Percentiles rank a stretch among this genome's conserved stretches.
phyloP scores from a whole-genome alignment of 2,888 invertebrate genomes.

The Machimus atricapillus region DNA sequence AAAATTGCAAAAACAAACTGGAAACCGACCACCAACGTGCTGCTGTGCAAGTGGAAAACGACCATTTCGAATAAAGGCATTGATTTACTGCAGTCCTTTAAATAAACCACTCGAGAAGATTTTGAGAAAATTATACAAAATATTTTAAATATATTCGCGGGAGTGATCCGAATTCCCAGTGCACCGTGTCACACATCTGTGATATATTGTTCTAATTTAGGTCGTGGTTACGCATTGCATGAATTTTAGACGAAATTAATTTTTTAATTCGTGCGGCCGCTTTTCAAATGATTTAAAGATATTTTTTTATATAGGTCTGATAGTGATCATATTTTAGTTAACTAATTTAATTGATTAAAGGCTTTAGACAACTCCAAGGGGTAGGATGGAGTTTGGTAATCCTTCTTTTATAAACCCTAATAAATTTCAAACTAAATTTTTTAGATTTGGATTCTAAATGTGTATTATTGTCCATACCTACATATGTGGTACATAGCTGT shows the following conservation, averaged over 20 bases:
- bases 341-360: background rate
- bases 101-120: constrained; percentile 16
- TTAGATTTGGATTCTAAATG: too few relatives aligned
- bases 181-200: background rate
- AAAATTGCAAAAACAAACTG: background rate
- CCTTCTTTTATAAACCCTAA: too few relatives aligned
- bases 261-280: background rate
- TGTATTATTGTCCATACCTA: too few relatives aligned
- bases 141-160: background rate
- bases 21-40: constrained; percentile 5
- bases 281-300: background rate
- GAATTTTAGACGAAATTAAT: background rate
- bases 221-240: background rate
- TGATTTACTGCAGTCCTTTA: constrained; percentile 33
- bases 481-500: too few relatives aligned
- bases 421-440: too few relatives aligned
- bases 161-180: background rate
- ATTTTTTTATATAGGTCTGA: background rate
- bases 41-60: background rate
- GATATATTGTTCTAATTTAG: background rate
- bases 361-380: background rate
- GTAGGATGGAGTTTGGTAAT: too few relatives aligned
- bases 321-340: background rate
- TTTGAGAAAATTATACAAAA: background rate
- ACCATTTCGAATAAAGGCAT: background rate